phyloP scores from a whole-genome alignment of 2,113 vertebrate species.

The Boulengerochromis microlepis region DNA sequence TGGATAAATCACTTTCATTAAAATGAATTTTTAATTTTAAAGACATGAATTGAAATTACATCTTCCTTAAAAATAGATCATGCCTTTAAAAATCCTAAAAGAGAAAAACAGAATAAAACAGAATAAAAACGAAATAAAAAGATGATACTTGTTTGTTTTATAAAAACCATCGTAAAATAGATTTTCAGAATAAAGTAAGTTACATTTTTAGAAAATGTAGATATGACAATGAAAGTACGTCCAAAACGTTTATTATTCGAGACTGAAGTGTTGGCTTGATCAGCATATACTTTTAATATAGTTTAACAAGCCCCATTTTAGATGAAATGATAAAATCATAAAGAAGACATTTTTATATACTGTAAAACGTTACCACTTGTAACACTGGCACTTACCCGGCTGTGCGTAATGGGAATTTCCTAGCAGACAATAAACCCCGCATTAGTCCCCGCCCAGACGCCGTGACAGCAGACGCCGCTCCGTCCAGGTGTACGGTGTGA shows the following conservation, averaged over 20 bases:
- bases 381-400: neutral
- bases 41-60: neutral
- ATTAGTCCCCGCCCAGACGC: constrained; percentile 33
- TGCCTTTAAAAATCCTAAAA: neutral
- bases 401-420: neutral
- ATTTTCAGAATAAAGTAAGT: neutral
- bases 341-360: neutral
- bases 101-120: neutral
- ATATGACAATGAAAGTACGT: neutral
- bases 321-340: neutral
- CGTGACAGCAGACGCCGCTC: constrained; percentile 35
- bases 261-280: neutral
- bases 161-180: neutral
- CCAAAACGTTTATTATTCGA: neutral
- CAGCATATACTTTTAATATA: neutral
- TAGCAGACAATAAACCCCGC: neutral
- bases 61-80: neutral
- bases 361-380: neutral
- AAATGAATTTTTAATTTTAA: neutral
- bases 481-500: constrained; percentile 32
- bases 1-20: neutral
- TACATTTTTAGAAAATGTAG: neutral
- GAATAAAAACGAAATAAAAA: neutral
- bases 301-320: neutral
- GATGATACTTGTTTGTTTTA: neutral